These are phyloP conservation scores for Anneissia japonica DNA, from an alignment of 35 echinoderm and acorn worm species.

Conservation along the genomic window DNA sequence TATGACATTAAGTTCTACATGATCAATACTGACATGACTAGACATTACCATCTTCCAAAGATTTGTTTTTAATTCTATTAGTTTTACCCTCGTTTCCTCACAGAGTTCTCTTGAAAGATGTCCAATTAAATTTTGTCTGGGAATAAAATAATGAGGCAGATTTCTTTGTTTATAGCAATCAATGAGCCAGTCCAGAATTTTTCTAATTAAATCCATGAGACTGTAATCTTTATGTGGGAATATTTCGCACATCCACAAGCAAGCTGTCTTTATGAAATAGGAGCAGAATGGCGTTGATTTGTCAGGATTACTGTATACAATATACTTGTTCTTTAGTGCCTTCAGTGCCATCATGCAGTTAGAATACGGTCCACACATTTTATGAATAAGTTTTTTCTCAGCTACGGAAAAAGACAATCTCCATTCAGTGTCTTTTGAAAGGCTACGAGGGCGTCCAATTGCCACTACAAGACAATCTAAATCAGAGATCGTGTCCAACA, in stretches of 20 bases:
- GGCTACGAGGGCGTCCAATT: background rate
- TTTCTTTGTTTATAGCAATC: background rate
- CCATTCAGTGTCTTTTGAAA: background rate
- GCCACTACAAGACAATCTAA: background rate
- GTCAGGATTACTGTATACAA: background rate
- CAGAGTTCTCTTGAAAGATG: background rate
- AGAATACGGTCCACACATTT: background rate
- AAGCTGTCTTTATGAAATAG: background rate
- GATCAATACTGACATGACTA: background rate
- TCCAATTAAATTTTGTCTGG: background rate
- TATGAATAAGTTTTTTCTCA: background rate
- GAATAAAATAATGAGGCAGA: background rate
- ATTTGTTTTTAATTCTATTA: background rate
- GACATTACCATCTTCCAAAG: background rate
- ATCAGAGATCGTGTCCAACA: background rate
- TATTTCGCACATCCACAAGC: background rate
- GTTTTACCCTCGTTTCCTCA: background rate
- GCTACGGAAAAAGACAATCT: background rate
- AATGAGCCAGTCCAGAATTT: background rate
- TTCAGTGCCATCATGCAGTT: background rate
- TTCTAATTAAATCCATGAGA: background rate
- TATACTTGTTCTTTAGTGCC: background rate
- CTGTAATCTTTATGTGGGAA: background rate
- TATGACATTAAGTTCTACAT: background rate
- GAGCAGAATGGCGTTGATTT: background rate